Evolutionary conservation across 2,888 invertebrate genomes (phyloP), one percentile per base, ranked within the genome.

Genomic region (Volucella bombylans): DNA sequence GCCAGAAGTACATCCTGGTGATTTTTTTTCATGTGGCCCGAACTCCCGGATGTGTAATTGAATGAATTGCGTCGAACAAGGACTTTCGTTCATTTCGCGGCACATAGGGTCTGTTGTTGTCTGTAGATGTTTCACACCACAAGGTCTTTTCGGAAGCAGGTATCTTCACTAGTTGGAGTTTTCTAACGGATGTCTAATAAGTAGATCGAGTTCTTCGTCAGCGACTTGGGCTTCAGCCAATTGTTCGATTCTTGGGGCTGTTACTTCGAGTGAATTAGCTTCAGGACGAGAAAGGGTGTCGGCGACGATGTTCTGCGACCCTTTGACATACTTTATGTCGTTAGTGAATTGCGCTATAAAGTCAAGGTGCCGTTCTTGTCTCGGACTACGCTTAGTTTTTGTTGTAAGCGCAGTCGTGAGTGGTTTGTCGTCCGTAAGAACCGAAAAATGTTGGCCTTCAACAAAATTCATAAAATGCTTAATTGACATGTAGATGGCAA

Each of bases 231-330:
- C 52, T 52, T 23, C 4, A 10, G 10, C 23, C 8, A 18, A 18
- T 18, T 18, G 18, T 1, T 18, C 18, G 18, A 18, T 18, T 18
- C 18, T 18, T 1, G 18, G 18, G 18, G 18, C 18, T 18, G 18
- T 18, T 18, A 18, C 18, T 18, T 18, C 18, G 18, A 18, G 18
- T 18, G 18, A 18, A 18, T 18, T 18, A 1, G 18, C 1, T 18
- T 18, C 18, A 18, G 18, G 18, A 18, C 18, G 18, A 18, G 18
- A 61, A 8, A 47, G 45, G 12, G 47, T 49, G 14, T 49, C 47
- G 8, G 49, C 62, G 14, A 62, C 62, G 31, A 62, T 49, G 14
- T 62, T 62, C 1, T 49, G 14, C 55, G 77, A 82, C 23, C 23
- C 23, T 23, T 23, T 23, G 23, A 23, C 23, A 23, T 23, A 23